phyloP scores from a whole-genome alignment of 2,113 vertebrate species.

The Meriones unguiculatus region DNA sequence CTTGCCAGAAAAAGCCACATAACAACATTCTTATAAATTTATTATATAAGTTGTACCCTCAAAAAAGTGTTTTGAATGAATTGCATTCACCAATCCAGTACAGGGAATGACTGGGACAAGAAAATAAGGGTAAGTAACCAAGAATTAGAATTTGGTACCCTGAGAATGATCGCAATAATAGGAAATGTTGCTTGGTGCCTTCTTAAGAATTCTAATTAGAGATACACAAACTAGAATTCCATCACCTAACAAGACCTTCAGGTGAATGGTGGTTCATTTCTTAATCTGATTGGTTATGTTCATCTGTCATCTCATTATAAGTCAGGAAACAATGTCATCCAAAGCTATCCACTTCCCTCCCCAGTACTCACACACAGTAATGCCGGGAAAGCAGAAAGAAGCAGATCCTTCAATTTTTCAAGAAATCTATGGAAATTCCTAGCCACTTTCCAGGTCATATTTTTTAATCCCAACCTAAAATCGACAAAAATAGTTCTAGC shows the following conservation, averaged over 20 bases:
- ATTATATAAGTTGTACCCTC: background rate
- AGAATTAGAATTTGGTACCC: background rate
- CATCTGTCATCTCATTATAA: background rate
- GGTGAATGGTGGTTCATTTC: conserved; percentile 2
- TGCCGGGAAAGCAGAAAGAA: conserved; percentile 29
- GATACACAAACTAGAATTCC: conserved; percentile 13
- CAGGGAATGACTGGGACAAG: background rate
- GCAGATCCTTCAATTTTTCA: conserved; percentile 3
- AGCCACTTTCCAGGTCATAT: conserved; percentile 45
- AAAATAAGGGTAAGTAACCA: background rate
- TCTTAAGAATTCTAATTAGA: background rate
- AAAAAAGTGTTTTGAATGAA: background rate
- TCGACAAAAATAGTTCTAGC: conserved; percentile 67
- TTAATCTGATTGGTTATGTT: conserved; percentile 16
- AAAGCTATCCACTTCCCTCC: background rate
- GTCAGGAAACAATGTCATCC: conserved; percentile 16
- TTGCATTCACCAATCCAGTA: background rate
- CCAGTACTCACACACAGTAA: background rate
- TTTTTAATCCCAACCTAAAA: conserved; percentile 45
- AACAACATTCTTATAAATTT: background rate
- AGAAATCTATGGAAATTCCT: conserved; percentile 59
- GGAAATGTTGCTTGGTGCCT: background rate
- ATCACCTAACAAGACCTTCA: background rate
- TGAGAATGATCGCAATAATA: background rate
- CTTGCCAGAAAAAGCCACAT: background rate